Conservation (phyloP, 2,113 vertebrate genomes). For the Pao palembangensis region DNA sequence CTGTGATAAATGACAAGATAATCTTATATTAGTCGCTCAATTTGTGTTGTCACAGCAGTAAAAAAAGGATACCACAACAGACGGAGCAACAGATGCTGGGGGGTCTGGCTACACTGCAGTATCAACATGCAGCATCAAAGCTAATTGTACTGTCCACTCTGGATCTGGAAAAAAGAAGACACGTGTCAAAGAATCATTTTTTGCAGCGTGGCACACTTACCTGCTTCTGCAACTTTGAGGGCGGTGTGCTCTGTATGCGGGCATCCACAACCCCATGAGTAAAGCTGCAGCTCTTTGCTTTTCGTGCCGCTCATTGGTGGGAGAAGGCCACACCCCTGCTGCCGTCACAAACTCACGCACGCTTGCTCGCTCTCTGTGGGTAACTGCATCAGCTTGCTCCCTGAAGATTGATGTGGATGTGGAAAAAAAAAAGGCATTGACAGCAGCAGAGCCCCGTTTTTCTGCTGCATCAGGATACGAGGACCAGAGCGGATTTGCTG, state of each 20-base stretch:
- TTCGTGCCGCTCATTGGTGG: conserved; percentile 45
- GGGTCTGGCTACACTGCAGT: conserved; percentile 65
- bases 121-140: conserved; percentile 38
- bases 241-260: background rate
- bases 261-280: conserved; percentile 20
- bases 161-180: no score
- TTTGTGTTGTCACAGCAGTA: no score
- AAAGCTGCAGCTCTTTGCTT: conserved; percentile 53
- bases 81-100: conserved; percentile 4
- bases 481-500: conserved; percentile 38
- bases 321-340: conserved; percentile 56
- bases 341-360: conserved; percentile 39
- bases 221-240: background rate
- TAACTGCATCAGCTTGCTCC: conserved; percentile 41
- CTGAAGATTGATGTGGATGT: conserved; percentile 34
- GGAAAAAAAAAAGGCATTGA: conserved; percentile 14
- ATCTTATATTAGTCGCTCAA: no score
- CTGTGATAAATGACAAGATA: no score
- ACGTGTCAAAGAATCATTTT: background rate
- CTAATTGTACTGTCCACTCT: background rate
- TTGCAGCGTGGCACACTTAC: conserved; percentile 5
- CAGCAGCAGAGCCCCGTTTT: conserved; percentile 40
- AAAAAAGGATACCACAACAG: no score
- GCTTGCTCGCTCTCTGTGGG: conserved; percentile 1
- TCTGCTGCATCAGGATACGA: conserved; percentile 69